phyloP scores from a whole-genome alignment of 2,888 invertebrate species.

The Labia minor region DNA sequence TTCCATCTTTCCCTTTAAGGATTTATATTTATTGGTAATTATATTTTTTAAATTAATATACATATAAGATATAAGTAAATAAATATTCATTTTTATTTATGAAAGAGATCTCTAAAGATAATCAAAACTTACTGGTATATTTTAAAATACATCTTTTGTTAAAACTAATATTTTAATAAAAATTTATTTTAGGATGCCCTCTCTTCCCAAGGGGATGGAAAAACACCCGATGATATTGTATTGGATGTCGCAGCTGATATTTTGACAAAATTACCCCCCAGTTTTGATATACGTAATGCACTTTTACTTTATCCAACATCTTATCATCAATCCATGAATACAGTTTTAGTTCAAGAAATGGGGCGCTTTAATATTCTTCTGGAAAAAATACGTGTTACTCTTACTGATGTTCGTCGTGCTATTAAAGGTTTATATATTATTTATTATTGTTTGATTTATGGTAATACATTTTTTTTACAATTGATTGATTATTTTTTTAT shows the following conservation, averaged over 20 bases:
- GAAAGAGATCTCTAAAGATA: no score
- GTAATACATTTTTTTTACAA: conserved; percentile 19
- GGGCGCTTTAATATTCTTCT: conserved; percentile 66
- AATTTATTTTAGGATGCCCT: conserved; percentile 48
- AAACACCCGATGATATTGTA: conserved; percentile 68
- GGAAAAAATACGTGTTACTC: conserved; percentile 58
- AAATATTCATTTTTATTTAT: no score
- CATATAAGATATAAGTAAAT: no score
- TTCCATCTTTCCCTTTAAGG: neutral
- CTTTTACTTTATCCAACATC: conserved; percentile 60
- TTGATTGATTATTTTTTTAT: no score
- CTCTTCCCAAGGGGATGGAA: conserved; percentile 47
- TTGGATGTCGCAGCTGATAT: conserved; percentile 70
- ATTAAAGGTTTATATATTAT: conserved; percentile 57
- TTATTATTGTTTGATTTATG: conserved; percentile 1
- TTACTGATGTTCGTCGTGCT: conserved; percentile 70
- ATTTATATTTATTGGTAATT: neutral
- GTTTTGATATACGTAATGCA: conserved; percentile 55
- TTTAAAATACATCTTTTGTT: no score
- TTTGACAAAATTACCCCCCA: conserved; percentile 58
- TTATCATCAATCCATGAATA: conserved; percentile 85
- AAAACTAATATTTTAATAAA: no score
- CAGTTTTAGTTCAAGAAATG: conserved; percentile 81
- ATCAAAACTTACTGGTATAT: no score
- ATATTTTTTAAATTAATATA: no score